A percentile compares a stretch with the other conserved stretches of the same genome.
Evolutionary conservation across 2,888 invertebrate species (phyloP).

Genomic region (Drosophila kuntzei): DNA sequence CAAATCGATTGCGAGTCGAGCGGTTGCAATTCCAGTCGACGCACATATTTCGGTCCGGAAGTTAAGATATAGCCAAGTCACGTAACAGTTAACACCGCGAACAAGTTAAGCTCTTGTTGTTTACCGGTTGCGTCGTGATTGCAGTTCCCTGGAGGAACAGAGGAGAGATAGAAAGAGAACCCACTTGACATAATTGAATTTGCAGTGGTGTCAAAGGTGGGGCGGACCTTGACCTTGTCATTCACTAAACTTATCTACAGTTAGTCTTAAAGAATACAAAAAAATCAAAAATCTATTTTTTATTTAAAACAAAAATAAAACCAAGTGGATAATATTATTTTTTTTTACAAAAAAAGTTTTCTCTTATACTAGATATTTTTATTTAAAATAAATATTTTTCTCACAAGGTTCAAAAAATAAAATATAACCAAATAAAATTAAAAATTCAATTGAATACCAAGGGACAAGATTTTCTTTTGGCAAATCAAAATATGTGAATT

Average conservation of each 20-base stretch:
- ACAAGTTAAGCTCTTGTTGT: slow-evolving; percentile 66
- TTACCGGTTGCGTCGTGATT: slow-evolving; percentile 44
- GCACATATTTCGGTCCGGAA: slow-evolving; percentile 26
- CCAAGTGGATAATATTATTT: too few relatives aligned
- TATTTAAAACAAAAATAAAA: neutral
- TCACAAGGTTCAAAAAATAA: too few relatives aligned
- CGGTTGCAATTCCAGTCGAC: slow-evolving; percentile 33
- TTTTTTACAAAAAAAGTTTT: too few relatives aligned
- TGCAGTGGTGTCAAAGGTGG: slow-evolving; percentile 23
- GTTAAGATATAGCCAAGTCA: slow-evolving; percentile 1
- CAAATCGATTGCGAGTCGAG: slow-evolving; percentile 35
- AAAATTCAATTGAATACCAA: too few relatives aligned
- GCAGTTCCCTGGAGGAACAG: slow-evolving; percentile 14
- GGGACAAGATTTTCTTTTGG: too few relatives aligned
- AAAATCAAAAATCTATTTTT: neutral
- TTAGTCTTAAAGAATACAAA: neutral
- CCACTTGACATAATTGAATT: slow-evolving; percentile 65
- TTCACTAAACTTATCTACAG: neutral
- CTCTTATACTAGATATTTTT: too few relatives aligned
- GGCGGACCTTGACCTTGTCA: slow-evolving; percentile 25
- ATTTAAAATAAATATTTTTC: too few relatives aligned
- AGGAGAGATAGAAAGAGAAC: neutral
- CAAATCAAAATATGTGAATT: too few relatives aligned
- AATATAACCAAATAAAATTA: too few relatives aligned
- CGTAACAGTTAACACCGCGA: slow-evolving; percentile 44